phyloP scores from a whole-genome alignment of 2,113 vertebrate species.

The Barnardius zonarius region DNA sequence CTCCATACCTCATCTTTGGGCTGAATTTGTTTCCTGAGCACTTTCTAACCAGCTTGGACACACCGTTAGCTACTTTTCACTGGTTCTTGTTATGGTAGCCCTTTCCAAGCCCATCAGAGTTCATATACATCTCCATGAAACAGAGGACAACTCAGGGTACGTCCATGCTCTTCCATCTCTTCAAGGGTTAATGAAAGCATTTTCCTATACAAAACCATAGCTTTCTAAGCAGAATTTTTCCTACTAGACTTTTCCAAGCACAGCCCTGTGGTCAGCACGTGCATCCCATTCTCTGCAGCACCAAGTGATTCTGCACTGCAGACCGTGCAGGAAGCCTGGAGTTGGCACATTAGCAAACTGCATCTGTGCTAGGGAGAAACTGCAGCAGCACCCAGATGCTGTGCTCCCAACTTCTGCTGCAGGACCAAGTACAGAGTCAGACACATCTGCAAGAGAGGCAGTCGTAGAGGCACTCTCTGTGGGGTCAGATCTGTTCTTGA shows the following conservation, averaged over 20 bases:
- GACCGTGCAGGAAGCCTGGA: not conserved
- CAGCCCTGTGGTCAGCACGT: accelerated
- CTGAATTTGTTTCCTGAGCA: not conserved
- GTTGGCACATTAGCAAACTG: not conserved
- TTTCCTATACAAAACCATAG: not conserved
- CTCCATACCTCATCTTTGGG: not conserved
- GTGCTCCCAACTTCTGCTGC: not conserved
- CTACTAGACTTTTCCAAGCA: not conserved
- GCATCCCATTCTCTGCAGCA: not conserved
- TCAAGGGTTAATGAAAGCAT: not conserved
- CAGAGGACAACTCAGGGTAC: not conserved
- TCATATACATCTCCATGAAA: not conserved
- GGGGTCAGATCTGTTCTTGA: not conserved
- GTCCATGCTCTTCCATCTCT: not conserved
- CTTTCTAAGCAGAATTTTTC: not conserved
- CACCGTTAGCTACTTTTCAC: accelerated
- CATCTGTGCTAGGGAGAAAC: not conserved
- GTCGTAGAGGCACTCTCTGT: not conserved
- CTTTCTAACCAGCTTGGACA: not conserved
- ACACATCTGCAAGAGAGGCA: not conserved
- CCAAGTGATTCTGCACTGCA: not conserved
- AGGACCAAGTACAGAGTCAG: not conserved
- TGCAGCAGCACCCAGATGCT: not conserved
- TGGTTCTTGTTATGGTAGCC: not conserved
- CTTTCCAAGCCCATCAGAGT: not conserved